A percentile compares a stretch with the other conserved stretches of the same genome.
Conservation (phyloP, 2,113 vertebrate species). For the Coreoperca whiteheadi region DNA sequence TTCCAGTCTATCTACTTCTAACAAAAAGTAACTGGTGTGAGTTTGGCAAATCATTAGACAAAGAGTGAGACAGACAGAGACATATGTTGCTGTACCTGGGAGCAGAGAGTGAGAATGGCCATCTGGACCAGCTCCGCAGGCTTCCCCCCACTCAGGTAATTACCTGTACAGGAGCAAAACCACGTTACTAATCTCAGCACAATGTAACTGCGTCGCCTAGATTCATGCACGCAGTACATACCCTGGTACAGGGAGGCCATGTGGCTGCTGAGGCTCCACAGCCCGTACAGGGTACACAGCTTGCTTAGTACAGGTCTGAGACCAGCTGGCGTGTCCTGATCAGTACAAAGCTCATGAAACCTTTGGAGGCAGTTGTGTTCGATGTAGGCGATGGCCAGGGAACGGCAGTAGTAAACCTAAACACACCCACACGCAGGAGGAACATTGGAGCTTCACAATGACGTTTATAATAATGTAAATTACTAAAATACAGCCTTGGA, state of each 20-base stretch:
- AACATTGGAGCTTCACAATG: neutral
- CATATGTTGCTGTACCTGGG: slow-evolving; percentile 79
- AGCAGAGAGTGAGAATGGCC: slow-evolving; percentile 88
- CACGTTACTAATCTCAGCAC: neutral
- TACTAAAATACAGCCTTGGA: no score
- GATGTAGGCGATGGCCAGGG: slow-evolving; percentile 89
- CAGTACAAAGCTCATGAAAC: slow-evolving; percentile 80
- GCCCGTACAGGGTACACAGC: slow-evolving; percentile 89
- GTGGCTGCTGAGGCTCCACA: slow-evolving; percentile 92
- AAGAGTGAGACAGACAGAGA: neutral
- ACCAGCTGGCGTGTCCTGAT: slow-evolving; percentile 71
- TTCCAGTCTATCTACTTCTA: no score
- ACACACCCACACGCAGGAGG: slow-evolving; percentile 8
- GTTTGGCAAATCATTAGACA: no score
- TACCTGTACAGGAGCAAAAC: slow-evolving; percentile 79
- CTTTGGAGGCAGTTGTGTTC: slow-evolving; percentile 86
- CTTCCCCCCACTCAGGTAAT: slow-evolving; percentile 85
- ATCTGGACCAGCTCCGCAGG: slow-evolving; percentile 84
- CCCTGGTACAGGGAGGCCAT: slow-evolving; percentile 76
- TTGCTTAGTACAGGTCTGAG: slow-evolving; percentile 85
- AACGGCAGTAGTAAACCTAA: slow-evolving; percentile 90
- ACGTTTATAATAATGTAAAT: no score
- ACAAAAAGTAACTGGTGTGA: no score
- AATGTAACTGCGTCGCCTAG: fast-evolving
- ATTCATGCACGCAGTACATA: neutral